Base-by-base conservation (phyloP, 2,888 invertebrate genomes). In the Trisateles emortualis region DNA sequence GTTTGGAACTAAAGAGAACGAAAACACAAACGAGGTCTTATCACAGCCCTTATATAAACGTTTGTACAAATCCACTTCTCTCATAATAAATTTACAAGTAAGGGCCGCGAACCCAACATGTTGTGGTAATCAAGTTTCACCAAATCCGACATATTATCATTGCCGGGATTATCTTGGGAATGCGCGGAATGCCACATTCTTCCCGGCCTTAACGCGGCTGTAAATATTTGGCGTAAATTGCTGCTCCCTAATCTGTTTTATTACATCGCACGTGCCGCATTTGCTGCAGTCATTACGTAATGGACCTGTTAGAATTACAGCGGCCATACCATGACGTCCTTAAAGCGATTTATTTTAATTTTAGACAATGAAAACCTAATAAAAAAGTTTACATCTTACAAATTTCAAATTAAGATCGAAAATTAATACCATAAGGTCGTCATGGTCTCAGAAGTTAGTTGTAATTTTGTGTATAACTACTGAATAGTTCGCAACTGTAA, bases 1-100 rank as follows among this genome's bases (percentile, higher is more conserved):
- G 17, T 6, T 30, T 9, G n/a, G n/a, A n/a, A 10, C 14, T 14
- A 36, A 33, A 44, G 14, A 50, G 16, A 52, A 40, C 39, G 24
- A 41, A 33, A 59, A 35, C 19, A 48, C 42, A 43, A 46, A 49
- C 42, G 32, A 47, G 33, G 19, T 16, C 29, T 48, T 40, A 32
- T 33, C 38, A 11, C 16, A 17, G 16, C 51, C 32, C 26, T 49
- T 47, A 48, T 38, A 45, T 17, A 67, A 70, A 47, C 38, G 41
- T 51, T 52, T 45, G 42, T 48, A 50, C 51, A 32, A 53, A 36
- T 39, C 49, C 47, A 67, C 49, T 62, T 52, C 50, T 42, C 67
- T 61, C 52, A 70, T 71, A 68, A 56, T 35, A 42, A 52, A 67
- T 67, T 71, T 63, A 57, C 57, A 54, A 53, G 46, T 33, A 52